phyloP scores from a whole-genome alignment of 1,140 invertebrate genomes.

The Panagrolaimus sp. region DNA sequence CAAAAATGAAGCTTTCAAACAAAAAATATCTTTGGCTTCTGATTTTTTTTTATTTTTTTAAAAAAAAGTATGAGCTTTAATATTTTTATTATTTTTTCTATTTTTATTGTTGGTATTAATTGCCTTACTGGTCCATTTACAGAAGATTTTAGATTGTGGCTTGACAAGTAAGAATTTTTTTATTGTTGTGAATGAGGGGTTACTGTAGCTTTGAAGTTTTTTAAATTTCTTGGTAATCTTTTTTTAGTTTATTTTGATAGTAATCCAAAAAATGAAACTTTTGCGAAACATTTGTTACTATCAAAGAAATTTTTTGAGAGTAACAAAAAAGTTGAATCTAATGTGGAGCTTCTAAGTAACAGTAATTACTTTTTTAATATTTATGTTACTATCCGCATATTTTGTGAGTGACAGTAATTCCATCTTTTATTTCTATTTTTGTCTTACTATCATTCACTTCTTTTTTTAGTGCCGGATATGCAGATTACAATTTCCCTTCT shows the following conservation, averaged over 20 bases:
- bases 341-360: too few relatives aligned
- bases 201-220: neutral
- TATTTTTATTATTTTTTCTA: too few relatives aligned
- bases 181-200: too few relatives aligned
- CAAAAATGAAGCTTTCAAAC: too few relatives aligned
- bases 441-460: neutral
- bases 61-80: too few relatives aligned
- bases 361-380: too few relatives aligned
- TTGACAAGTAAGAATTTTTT: slow-evolving; percentile 6
- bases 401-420: too few relatives aligned
- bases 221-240: neutral
- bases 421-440: neutral
- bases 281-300: slow-evolving; percentile 3
- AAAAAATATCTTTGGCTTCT: too few relatives aligned
- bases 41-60: too few relatives aligned
- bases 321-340: too few relatives aligned
- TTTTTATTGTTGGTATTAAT: too few relatives aligned
- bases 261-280: neutral
- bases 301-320: neutral
- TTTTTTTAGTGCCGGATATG: slow-evolving; percentile 30
- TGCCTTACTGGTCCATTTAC: neutral
- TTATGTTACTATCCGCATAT: too few relatives aligned
- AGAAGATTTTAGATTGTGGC: slow-evolving; percentile 1
- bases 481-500: slow-evolving; percentile 31
- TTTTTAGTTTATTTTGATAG: neutral